A percentile compares a stretch with the other conserved stretches of the same genome.
phyloP scores from a whole-genome alignment of 2,797 vertebrate species.

The Thalassophryne amazonica region DNA sequence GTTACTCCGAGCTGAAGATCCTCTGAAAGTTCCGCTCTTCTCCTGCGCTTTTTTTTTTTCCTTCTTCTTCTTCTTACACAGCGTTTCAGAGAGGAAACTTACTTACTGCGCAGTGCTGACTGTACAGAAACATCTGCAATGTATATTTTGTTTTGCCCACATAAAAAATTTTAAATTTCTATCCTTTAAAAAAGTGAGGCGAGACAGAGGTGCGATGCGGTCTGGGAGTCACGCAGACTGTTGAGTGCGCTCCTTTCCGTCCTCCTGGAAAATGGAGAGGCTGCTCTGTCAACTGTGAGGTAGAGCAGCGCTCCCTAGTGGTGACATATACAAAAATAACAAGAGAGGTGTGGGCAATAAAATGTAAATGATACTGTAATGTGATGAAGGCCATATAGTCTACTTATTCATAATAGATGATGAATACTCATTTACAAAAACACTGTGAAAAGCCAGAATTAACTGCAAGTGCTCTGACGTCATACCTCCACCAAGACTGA shows the following conservation, averaged over 20 bases:
- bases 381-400: constrained; percentile 32
- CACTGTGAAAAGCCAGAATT: too few relatives aligned
- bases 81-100: constrained; percentile 39
- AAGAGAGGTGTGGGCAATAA: neutral
- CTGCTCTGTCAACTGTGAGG: constrained; percentile 23
- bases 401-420: too few relatives aligned
- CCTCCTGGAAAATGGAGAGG: constrained; percentile 27
- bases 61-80: too few relatives aligned
- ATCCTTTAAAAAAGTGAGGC: constrained; percentile 7
- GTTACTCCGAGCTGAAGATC: constrained; percentile 32
- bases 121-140: constrained; percentile 24
- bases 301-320: constrained; percentile 59
- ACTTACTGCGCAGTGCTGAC: constrained; percentile 36
- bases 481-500: too few relatives aligned
- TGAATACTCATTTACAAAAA: too few relatives aligned
- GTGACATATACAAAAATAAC: neutral
- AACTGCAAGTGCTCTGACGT: too few relatives aligned
- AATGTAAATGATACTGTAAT: constrained; percentile 30
- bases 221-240: constrained; percentile 50
- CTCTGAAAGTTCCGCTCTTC: constrained; percentile 59
- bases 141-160: neutral
- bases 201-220: constrained; percentile 59
- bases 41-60: constrained; percentile 9
- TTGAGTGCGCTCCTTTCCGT: constrained; percentile 36
- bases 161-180: constrained; percentile 3